Evolutionary conservation across 2,113 vertebrate species (phyloP).

Genomic region (Theropithecus gelada): DNA sequence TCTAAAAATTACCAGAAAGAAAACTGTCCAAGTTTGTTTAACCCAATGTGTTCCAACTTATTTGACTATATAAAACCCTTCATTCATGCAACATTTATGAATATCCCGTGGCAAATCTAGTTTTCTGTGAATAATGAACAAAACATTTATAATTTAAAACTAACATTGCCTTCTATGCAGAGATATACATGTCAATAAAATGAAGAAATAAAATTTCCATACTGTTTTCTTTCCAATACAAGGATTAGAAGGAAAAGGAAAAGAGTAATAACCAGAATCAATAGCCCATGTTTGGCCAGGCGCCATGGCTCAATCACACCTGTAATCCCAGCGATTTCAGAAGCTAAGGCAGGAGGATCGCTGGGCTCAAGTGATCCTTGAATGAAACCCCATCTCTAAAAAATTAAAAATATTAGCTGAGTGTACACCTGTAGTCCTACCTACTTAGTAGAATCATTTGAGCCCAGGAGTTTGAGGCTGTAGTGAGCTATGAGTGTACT

Average conservation of each 20-base stretch:
- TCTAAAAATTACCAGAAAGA: not conserved
- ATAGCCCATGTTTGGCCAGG: no score
- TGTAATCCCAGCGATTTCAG: no score
- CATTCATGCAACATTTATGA: not conserved
- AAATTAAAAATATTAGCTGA: no score
- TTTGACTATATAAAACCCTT: not conserved
- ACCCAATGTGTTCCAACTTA: not conserved
- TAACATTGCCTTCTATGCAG: not conserved
- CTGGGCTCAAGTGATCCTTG: no score
- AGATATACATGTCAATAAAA: not conserved
- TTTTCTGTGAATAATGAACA: not conserved
- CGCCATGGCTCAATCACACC: no score
- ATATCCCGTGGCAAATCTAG: not conserved
- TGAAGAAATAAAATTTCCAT: not conserved
- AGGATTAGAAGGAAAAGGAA: not conserved
- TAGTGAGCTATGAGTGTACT: not conserved
- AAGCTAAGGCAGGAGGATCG: no score
- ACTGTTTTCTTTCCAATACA: not conserved
- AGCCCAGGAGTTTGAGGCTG: not conserved
- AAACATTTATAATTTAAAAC: not conserved
- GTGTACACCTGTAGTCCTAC: not conserved
- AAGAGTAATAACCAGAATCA: not conserved
- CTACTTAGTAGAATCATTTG: not conserved
- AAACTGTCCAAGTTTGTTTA: not conserved
- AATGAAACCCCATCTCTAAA: no score